phyloP scores from a whole-genome alignment of 2,797 vertebrate species.

The Chelon auratus region DNA sequence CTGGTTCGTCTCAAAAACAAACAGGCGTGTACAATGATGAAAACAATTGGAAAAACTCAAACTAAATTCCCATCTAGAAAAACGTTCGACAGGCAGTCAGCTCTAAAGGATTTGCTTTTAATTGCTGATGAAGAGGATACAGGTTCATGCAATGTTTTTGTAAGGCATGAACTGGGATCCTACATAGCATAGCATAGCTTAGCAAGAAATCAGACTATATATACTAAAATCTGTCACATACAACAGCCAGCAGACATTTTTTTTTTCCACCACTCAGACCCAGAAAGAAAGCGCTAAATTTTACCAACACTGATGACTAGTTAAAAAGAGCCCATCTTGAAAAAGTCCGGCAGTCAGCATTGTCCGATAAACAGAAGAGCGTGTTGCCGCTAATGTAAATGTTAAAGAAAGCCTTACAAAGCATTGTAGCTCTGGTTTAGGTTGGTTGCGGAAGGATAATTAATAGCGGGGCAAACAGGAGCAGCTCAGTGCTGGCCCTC shows the following conservation, averaged over 20 bases:
- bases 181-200: neutral
- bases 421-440: slow-evolving; percentile 24
- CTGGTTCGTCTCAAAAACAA: slow-evolving; percentile 23
- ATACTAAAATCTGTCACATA: slow-evolving; percentile 14
- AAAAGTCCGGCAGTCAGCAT: slow-evolving; percentile 44
- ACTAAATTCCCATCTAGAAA: neutral
- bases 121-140: slow-evolving; percentile 4
- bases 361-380: slow-evolving; percentile 38
- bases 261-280: neutral
- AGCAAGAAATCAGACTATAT: slow-evolving; percentile 8
- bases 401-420: slow-evolving; percentile 46
- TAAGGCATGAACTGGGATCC: neutral
- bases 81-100: neutral
- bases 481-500: slow-evolving; percentile 51
- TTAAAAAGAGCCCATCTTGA: slow-evolving; percentile 32
- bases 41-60: slow-evolving; percentile 9
- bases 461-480: slow-evolving; percentile 71
- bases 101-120: slow-evolving; percentile 24
- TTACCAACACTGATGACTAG: slow-evolving; percentile 15
- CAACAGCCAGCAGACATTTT: slow-evolving; percentile 18
- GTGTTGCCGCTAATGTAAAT: slow-evolving; percentile 31
- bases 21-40: slow-evolving; percentile 13
- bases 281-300: slow-evolving; percentile 19
- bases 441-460: slow-evolving; percentile 66
- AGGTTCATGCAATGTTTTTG: neutral